A percentile compares a stretch with the other conserved stretches of the same genome.
Conservation (phyloP, 2,888 invertebrate genomes). For the Tipula confusa region DNA sequence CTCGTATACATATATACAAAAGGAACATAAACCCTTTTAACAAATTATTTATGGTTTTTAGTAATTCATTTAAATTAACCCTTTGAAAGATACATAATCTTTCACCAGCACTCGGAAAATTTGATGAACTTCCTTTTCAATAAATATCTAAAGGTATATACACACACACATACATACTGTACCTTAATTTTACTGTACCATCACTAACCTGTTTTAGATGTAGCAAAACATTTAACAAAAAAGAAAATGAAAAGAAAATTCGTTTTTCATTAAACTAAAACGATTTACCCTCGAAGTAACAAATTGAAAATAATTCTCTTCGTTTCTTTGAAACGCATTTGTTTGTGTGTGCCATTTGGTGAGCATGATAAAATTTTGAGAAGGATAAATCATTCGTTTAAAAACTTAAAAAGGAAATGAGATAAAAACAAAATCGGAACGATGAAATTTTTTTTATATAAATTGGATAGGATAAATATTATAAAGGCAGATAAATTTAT, state of each 20-base stretch:
- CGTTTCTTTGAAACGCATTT: not conserved
- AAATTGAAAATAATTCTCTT: not conserved
- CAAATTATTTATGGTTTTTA: not conserved
- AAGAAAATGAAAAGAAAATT: not conserved
- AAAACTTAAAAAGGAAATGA: not conserved
- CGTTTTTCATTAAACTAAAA: conserved; percentile 20
- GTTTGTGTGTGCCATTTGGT: not conserved
- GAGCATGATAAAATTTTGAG: not conserved
- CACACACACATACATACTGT: not conserved
- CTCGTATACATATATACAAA: not conserved
- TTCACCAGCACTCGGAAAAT: not conserved
- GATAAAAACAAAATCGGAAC: not conserved
- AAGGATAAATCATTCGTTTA: not conserved
- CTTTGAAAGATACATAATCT: not conserved
- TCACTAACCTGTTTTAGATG: not conserved
- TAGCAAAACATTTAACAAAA: not conserved
- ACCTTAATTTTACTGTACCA: not conserved
- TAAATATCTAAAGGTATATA: too few relatives aligned
- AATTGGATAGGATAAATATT: too few relatives aligned
- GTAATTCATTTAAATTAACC: not conserved
- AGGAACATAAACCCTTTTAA: not conserved
- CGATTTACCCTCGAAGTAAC: conserved; percentile 3
- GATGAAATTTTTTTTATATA: not conserved
- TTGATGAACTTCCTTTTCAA: not conserved
- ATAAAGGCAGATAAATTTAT: too few relatives aligned